phyloP scores from a whole-genome alignment of 2,113 vertebrate genomes.

The Pogona vitticeps region DNA sequence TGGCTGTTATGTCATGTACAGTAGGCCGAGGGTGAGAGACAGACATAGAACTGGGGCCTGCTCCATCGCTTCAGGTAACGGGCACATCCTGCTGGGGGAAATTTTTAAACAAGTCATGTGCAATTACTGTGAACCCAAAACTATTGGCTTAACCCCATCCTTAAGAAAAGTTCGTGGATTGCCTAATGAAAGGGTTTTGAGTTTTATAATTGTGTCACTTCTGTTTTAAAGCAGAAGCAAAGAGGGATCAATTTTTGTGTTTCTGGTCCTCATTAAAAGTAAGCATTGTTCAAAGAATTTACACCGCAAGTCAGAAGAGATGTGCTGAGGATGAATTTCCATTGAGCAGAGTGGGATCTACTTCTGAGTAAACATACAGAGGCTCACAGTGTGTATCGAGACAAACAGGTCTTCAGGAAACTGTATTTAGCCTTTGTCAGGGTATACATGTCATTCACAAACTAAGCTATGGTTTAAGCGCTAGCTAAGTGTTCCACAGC shows the following conservation, averaged over 20 bases:
- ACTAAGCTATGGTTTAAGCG: not conserved
- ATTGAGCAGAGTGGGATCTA: not conserved
- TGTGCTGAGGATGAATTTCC: not conserved
- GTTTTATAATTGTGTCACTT: too few species aligned
- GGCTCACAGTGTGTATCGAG: too few species aligned
- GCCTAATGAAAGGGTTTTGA: not conserved
- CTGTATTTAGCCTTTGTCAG: not conserved
- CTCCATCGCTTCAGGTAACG: constrained; percentile 97
- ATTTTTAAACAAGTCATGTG: constrained; percentile 78
- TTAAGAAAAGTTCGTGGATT: not conserved
- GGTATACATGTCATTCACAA: too few species aligned
- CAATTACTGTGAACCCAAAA: constrained; percentile 92
- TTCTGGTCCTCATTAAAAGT: too few species aligned
- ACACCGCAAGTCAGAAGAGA: not conserved
- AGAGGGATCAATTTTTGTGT: not conserved
- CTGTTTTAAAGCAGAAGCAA: not conserved
- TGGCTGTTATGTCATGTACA: constrained; percentile 86
- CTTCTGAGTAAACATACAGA: not conserved
- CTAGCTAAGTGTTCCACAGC: not conserved
- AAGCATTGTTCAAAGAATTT: not conserved
- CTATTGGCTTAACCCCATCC: constrained; percentile 77
- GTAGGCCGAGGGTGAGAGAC: constrained; percentile 85
- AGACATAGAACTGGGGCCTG: constrained; percentile 93
- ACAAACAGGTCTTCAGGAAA: too few species aligned
- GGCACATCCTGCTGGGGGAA: constrained; percentile 92